These are phyloP conservation scores for Timema cristinae DNA, from an alignment of 2,888 invertebrate genomes.

Conservation along the genomic window DNA sequence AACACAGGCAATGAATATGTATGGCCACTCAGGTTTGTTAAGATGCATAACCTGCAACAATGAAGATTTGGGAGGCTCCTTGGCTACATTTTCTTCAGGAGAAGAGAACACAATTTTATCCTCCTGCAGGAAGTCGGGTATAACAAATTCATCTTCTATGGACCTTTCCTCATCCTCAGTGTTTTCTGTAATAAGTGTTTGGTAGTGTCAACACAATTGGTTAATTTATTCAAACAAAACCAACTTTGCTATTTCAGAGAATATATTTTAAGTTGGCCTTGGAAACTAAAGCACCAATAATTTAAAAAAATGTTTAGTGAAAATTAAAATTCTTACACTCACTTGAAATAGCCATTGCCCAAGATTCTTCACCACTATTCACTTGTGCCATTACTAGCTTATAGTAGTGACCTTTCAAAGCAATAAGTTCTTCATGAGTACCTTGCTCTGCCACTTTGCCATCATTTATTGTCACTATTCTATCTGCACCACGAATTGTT, in stretches of 20 bases:
- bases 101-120: too few relatives aligned
- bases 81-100: too few relatives aligned
- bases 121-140: too few relatives aligned
- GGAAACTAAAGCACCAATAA: not conserved
- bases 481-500: constrained; percentile 68
- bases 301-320: not conserved
- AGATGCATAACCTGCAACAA: constrained; percentile 37
- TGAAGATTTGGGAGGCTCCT: constrained; percentile 23
- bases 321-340: not conserved
- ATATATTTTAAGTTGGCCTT: too few relatives aligned
- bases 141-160: too few relatives aligned
- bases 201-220: too few relatives aligned
- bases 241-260: too few relatives aligned
- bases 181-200: too few relatives aligned
- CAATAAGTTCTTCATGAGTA: constrained; percentile 65
- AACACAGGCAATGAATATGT: constrained; percentile 57
- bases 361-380: not conserved
- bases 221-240: too few relatives aligned
- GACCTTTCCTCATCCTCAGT: too few relatives aligned
- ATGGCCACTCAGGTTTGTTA: constrained; percentile 65
- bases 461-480: constrained; percentile 66
- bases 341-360: not conserved
- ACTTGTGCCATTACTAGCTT: constrained; percentile 64
- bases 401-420: constrained; percentile 60
- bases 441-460: constrained; percentile 68